Evolutionary conservation across 2,797 vertebrate species (phyloP).

Genomic region (Rhinogobio ventralis): DNA sequence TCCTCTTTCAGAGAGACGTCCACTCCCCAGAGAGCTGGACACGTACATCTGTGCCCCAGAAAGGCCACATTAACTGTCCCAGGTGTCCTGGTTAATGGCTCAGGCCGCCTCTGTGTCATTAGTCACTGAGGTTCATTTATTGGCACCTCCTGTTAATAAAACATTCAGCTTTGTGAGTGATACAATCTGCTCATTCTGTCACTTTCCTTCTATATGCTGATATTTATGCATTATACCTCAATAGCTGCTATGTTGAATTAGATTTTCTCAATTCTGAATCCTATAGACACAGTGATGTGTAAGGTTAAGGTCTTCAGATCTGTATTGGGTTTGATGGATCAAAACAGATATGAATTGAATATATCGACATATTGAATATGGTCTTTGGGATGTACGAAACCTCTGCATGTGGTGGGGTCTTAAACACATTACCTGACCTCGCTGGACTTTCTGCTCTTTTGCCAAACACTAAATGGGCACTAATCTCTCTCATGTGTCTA

Average conservation of each 20-base stretch:
- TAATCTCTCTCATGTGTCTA: slow-evolving; percentile 37
- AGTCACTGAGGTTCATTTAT: slow-evolving; percentile 26
- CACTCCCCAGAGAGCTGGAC: background rate
- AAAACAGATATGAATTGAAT: background rate
- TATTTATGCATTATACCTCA: background rate
- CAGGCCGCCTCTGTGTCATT: slow-evolving; percentile 34
- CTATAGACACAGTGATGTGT: background rate
- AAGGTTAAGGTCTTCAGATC: background rate
- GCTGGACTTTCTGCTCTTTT: background rate
- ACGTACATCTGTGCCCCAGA: slow-evolving; percentile 1
- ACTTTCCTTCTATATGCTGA: background rate
- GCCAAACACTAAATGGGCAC: background rate
- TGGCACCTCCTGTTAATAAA: slow-evolving; percentile 15
- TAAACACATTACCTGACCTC: slow-evolving; percentile 19
- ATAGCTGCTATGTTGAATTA: background rate
- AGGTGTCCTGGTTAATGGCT: slow-evolving; percentile 54
- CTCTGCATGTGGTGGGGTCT: slow-evolving; percentile 4
- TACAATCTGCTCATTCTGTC: background rate
- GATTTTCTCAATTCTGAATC: background rate
- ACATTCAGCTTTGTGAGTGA: background rate
- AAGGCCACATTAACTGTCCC: slow-evolving; percentile 45
- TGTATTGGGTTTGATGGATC: background rate
- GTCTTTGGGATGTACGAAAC: slow-evolving; percentile 13
- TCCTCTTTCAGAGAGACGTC: background rate
- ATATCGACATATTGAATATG: background rate